Evolutionary conservation across 2,888 invertebrate species (phyloP).

Genomic region (Rotaria socialis): DNA sequence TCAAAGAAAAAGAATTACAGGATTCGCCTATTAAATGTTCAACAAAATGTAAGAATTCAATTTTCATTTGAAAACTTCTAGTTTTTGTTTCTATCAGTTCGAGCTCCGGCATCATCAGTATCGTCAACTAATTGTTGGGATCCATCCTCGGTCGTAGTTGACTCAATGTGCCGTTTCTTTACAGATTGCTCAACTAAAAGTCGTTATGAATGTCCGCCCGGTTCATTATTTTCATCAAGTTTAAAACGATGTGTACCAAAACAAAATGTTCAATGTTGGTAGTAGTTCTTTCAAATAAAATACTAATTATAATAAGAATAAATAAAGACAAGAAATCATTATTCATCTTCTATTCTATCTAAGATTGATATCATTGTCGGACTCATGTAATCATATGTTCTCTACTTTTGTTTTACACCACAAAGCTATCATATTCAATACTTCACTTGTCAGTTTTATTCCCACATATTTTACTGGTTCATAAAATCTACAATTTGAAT

Average conservation of each 20-base stretch:
- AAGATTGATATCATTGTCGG: no score
- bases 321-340: background rate
- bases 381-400: no score
- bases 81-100: background rate
- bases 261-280: background rate
- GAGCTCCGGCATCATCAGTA: background rate
- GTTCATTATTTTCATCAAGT: background rate
- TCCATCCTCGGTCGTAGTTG: background rate
- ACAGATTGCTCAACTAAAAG: background rate
- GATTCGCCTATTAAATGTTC: background rate
- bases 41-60: background rate
- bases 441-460: no score
- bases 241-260: background rate
- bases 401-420: no score
- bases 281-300: background rate
- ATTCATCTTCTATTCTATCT: no score
- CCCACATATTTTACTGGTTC: no score
- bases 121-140: background rate
- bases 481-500: no score
- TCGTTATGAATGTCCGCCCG: background rate
- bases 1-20: background rate
- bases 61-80: background rate
- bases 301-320: background rate
- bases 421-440: no score
- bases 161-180: background rate